phyloP scores from a whole-genome alignment of 2,113 vertebrate genomes.

The Cariama cristata region DNA sequence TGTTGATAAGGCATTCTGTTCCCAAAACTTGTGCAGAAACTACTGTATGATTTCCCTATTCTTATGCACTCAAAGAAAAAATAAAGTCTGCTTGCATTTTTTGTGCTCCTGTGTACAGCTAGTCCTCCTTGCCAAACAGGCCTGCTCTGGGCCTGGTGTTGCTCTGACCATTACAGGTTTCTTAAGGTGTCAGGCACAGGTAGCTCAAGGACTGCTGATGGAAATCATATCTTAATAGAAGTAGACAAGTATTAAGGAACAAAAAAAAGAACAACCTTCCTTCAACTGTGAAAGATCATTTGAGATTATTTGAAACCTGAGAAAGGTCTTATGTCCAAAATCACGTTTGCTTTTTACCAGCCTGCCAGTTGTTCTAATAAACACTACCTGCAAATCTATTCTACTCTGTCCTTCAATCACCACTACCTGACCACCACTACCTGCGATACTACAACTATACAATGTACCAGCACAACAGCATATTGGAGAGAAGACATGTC shows the following conservation, averaged over 20 bases:
- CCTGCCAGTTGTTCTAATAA: not conserved
- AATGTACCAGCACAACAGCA: too few relatives aligned
- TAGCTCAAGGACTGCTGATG: not conserved
- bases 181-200: not conserved
- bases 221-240: not conserved
- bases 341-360: not conserved
- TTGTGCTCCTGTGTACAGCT: not conserved
- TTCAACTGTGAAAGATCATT: not conserved
- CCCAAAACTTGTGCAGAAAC: not conserved
- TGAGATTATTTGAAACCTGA: not conserved
- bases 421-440: not conserved
- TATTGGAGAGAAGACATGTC: rapidly evolving
- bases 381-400: not conserved
- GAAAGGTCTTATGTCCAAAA: not conserved
- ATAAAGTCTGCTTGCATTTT: not conserved
- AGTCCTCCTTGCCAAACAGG: not conserved
- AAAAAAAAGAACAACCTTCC: not conserved
- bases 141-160: not conserved
- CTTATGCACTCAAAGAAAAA: not conserved
- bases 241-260: not conserved
- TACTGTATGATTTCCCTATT: not conserved
- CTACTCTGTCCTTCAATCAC: not conserved
- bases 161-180: not conserved
- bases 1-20: not conserved
- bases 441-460: not conserved